These are phyloP conservation scores for Euclidia mi DNA, from an alignment of 2,888 invertebrate species.

Conservation along the genomic window DNA sequence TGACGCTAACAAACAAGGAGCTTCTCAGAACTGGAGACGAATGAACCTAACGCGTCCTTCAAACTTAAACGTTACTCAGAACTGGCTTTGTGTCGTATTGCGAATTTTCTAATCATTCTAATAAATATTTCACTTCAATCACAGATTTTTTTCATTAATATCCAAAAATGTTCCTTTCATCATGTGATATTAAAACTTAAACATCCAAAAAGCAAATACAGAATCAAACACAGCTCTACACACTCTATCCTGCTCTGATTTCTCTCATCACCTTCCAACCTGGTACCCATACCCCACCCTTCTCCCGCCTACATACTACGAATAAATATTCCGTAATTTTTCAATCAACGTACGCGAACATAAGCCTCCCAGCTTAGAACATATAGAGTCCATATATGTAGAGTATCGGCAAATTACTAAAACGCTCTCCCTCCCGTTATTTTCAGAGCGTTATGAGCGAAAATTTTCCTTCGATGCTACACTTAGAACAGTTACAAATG, in stretches of 20 bases:
- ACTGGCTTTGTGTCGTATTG: no score
- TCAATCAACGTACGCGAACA: conserved; percentile 44
- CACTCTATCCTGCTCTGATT: not conserved
- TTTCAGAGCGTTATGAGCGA: conserved; percentile 70
- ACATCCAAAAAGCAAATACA: no score
- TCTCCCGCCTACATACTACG: conserved; percentile 22
- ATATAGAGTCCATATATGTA: conserved; percentile 23
- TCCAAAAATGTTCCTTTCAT: no score
- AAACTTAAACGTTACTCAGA: no score
- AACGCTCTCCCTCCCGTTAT: conserved; percentile 65
- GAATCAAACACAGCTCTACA: no score
- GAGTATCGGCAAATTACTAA: conserved; percentile 75
- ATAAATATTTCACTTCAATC: no score
- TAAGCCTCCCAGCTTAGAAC: conserved; percentile 26
- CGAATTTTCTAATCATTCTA: no score
- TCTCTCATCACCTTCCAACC: conserved; percentile 1
- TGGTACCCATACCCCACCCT: not conserved
- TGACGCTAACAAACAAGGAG: no score
- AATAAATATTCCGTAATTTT: conserved; percentile 52
- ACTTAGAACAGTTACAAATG: conserved; percentile 55
- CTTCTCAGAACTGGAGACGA: no score
- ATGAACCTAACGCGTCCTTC: no score
- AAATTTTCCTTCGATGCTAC: conserved; percentile 63
- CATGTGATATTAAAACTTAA: no score
- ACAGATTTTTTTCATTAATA: no score